A percentile compares a stretch with the other conserved stretches of the same genome.
These are phyloP conservation scores for Thera britannica DNA, from an alignment of 2,888 invertebrate genomes.

Conservation along the genomic window DNA sequence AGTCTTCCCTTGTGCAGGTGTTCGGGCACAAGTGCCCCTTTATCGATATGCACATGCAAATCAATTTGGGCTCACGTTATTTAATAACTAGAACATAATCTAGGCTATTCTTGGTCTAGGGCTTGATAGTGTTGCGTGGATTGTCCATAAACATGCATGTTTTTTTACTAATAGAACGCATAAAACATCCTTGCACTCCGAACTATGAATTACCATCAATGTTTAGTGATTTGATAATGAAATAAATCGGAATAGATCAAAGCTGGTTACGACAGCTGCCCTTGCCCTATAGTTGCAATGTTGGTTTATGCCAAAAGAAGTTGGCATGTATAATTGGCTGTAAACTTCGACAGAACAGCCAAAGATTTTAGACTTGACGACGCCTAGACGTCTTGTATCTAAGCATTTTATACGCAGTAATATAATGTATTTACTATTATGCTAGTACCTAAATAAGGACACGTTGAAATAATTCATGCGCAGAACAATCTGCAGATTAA, in stretches of 20 bases:
- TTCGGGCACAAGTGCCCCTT: too few relatives aligned
- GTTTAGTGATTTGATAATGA: slow-evolving; percentile 33
- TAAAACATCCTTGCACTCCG: not conserved
- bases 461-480: too few relatives aligned
- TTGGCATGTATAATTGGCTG: slow-evolving; percentile 72
- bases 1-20: too few relatives aligned
- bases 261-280: slow-evolving; percentile 40
- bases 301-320: slow-evolving; percentile 69
- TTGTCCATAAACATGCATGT: too few relatives aligned
- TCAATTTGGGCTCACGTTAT: too few relatives aligned
- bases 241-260: slow-evolving; percentile 24
- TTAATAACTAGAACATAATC: too few relatives aligned
- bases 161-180: too few relatives aligned
- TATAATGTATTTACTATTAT: not conserved
- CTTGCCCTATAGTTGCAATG: slow-evolving; percentile 56
- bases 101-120: too few relatives aligned
- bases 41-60: too few relatives aligned
- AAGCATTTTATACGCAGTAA: slow-evolving; percentile 11
- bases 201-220: slow-evolving; percentile 15
- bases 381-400: slow-evolving; percentile 60
- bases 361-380: slow-evolving; percentile 76
- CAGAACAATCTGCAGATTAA: too few relatives aligned
- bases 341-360: slow-evolving; percentile 57
- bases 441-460: not conserved
- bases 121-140: too few relatives aligned